Evolutionary conservation across 2,888 invertebrate genomes (phyloP), one percentile per base, ranked within the genome.

Genomic region (Drosophila macrothrix): DNA sequence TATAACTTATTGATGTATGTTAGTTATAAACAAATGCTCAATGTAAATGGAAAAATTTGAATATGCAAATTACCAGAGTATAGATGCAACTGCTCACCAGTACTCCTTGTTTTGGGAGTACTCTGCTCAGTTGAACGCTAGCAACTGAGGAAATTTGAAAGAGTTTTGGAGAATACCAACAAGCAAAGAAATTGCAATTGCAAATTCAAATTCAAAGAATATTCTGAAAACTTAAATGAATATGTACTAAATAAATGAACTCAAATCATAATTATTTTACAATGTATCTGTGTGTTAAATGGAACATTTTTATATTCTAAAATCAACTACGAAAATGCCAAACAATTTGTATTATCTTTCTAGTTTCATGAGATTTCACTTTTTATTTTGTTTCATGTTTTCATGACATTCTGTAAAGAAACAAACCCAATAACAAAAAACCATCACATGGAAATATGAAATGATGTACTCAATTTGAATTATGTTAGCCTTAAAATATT

Each of bases 21-120:
- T 80, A 77, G 67, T 62, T 80, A 49, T 78, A 63, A 73, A 70
- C 35, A 77, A 74, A 85, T 86, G 85, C 87, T 85, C 85, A 85
- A 85, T 82, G 81, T 83, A 81, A 60, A 80, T 67, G 60, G 41
- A 14, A 55, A 52, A 61, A 50, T 59, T 50, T 50, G 41, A 61
- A 60, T 58, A 67, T 50, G 46, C 56, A 67, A 66, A 64, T 50
- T 65, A 29, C 54, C 56, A 76, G n/a, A 49, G 59, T 63, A 53
- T 33, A 72, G 63, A 59, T 59, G 41, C 37, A 53, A 58, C 52
- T 55, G 55, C 37, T 55, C 39, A 25, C 37, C 43, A 52, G 22
- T 16, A 58, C 62, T 62, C 52, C 39, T 29, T 49, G 14, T 29
- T 29, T 19, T 14, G 49, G 10, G 41, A 28, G n/a, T 39, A 28